Evolutionary conservation across 2,888 invertebrate species (phyloP).

Genomic region (Tromatobia lineatoria): DNA sequence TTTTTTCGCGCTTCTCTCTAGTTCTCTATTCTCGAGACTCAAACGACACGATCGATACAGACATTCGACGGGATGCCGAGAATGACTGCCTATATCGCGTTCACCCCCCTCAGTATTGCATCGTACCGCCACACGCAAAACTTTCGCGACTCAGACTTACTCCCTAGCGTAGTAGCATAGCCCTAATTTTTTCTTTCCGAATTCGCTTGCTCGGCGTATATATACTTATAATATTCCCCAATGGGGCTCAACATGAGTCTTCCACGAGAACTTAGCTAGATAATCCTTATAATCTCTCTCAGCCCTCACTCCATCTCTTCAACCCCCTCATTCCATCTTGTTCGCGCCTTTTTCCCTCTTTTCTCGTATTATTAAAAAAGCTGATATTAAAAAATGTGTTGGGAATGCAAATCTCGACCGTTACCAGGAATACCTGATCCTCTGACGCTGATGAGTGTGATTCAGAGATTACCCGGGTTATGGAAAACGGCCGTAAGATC

Average conservation of each 20-base stretch:
- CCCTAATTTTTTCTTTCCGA: constrained; percentile 20
- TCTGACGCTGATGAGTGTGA: constrained; percentile 21
- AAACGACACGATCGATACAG: constrained; percentile 70
- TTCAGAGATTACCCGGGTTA: constrained; percentile 32
- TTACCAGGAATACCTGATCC: constrained; percentile 33
- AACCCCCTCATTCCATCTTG: background rate
- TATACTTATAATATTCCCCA: constrained; percentile 33
- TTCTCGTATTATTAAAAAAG: constrained; percentile 43
- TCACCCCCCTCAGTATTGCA: constrained; percentile 43
- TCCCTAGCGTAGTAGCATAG: background rate
- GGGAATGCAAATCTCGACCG: constrained; percentile 54
- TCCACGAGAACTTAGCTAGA: constrained; percentile 37
- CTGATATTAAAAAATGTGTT: constrained; percentile 52
- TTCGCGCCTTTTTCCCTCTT: background rate
- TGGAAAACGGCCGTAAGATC: constrained; percentile 26
- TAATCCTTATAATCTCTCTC: constrained; percentile 30
- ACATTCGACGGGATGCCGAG: constrained; percentile 66
- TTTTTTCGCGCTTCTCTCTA: constrained; percentile 26
- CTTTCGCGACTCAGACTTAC: constrained; percentile 20
- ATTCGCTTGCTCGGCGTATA: constrained; percentile 29
- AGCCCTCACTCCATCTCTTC: constrained; percentile 13
- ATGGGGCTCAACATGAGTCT: constrained; percentile 44
- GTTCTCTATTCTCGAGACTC: constrained; percentile 59
- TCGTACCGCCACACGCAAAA: constrained; percentile 23
- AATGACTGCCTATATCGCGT: constrained; percentile 51